Conservation (phyloP, 2,113 vertebrate genomes). For the Heterochromis multidens region DNA sequence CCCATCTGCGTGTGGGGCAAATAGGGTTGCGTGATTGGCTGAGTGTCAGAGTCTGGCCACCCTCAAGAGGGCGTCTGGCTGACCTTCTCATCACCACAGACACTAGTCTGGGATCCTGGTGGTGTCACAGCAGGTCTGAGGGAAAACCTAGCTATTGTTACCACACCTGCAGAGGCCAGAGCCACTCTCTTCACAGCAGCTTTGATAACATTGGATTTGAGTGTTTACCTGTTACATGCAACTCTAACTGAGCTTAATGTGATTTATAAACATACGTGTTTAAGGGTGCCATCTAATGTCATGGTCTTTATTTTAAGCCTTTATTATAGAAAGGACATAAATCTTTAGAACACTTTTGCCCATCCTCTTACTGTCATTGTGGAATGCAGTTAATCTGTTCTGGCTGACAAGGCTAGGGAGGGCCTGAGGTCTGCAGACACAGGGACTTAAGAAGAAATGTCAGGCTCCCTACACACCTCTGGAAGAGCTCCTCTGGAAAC, state of each 20-base stretch:
- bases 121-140: slow-evolving; percentile 27
- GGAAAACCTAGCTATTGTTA: slow-evolving; percentile 11
- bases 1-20: slow-evolving; percentile 56
- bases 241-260: not conserved
- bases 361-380: slow-evolving; percentile 24
- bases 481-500: slow-evolving; percentile 52
- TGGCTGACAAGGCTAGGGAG: slow-evolving; percentile 55
- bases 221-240: not conserved
- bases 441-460: slow-evolving; percentile 62
- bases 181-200: not conserved
- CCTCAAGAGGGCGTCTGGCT: slow-evolving; percentile 57
- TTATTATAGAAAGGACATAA: slow-evolving; percentile 1
- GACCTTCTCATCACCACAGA: slow-evolving; percentile 60
- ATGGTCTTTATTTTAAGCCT: slow-evolving; percentile 13
- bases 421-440: slow-evolving; percentile 49
- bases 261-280: not conserved
- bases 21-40: slow-evolving; percentile 38
- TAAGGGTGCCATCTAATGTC: not conserved
- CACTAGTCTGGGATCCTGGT: slow-evolving; percentile 23
- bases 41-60: slow-evolving; percentile 48
- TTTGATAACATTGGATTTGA: not conserved
- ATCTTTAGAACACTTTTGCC: slow-evolving; percentile 22
- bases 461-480: slow-evolving; percentile 59
- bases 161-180: slow-evolving; percentile 40
- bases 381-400: slow-evolving; percentile 48